Percentiles rank a stretch among this genome's conserved stretches.
Evolutionary conservation across 2,113 vertebrate genomes (phyloP).

Genomic region (Pionites leucogaster): DNA sequence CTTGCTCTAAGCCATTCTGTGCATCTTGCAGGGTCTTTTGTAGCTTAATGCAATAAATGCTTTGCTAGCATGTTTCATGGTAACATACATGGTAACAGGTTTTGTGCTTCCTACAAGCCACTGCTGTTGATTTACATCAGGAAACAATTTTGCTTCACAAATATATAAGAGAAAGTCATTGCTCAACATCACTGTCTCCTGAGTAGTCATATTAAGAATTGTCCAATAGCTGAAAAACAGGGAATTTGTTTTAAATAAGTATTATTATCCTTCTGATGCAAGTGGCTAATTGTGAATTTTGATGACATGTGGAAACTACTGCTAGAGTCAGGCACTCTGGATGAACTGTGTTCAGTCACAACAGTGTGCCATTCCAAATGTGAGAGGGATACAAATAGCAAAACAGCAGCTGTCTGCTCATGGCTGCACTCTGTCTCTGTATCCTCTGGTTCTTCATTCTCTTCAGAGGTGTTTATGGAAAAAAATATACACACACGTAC

Average conservation of each 20-base stretch:
- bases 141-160: background rate
- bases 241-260: background rate
- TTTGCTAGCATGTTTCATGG: background rate
- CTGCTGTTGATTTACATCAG: background rate
- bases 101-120: background rate
- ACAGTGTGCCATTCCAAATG: background rate
- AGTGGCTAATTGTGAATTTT: background rate
- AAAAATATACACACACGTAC: background rate
- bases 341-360: background rate
- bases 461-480: background rate
- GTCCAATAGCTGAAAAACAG: background rate
- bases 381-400: background rate
- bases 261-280: background rate
- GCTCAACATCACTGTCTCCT: background rate
- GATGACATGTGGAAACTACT: background rate
- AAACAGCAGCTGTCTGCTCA: background rate
- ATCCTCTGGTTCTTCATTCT: background rate
- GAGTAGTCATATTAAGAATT: background rate
- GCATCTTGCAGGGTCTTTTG: background rate
- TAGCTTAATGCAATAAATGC: background rate
- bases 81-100: background rate
- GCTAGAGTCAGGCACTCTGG: background rate
- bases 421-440: background rate
- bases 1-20: too few species aligned
- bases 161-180: background rate